A percentile compares a stretch with the other conserved stretches of the same genome.
These are phyloP conservation scores for Sturnus vulgaris DNA, from an alignment of 2,113 vertebrate species.

Conservation along the genomic window DNA sequence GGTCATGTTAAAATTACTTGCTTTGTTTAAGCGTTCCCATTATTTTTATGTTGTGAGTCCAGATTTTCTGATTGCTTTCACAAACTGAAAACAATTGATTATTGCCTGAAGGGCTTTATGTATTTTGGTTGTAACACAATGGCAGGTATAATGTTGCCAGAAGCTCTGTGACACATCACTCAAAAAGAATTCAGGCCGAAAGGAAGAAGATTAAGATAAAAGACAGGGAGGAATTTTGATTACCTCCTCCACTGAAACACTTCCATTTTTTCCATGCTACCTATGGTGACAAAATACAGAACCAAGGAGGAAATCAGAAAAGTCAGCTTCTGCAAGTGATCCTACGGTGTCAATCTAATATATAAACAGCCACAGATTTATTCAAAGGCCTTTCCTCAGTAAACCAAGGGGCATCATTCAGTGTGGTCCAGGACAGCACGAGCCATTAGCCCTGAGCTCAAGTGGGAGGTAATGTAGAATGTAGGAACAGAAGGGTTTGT, in stretches of 20 bases:
- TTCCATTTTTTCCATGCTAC: not conserved
- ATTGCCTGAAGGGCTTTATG: conserved; percentile 1
- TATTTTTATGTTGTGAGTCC: not conserved
- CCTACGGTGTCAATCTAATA: rapidly evolving
- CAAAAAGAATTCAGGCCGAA: not conserved
- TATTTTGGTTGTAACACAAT: conserved; percentile 20
- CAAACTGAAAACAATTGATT: conserved; percentile 71
- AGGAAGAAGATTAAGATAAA: not conserved
- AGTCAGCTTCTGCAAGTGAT: not conserved
- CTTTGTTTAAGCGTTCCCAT: not conserved
- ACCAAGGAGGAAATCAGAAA: not conserved
- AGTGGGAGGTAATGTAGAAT: not conserved
- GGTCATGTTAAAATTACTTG: not conserved
- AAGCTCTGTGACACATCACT: not conserved
- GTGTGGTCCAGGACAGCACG: rapidly evolving
- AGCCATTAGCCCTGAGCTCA: not conserved
- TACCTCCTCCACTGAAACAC: not conserved
- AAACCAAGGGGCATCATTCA: rapidly evolving
- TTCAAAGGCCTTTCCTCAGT: not conserved
- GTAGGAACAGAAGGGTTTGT: not conserved
- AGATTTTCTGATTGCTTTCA: conserved; percentile 64
- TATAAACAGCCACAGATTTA: not conserved
- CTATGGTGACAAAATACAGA: not conserved
- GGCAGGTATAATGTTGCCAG: not conserved
- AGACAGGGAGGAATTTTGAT: not conserved